Evolutionary conservation across 2,888 invertebrate species (phyloP), one percentile per base, ranked within the genome.

Genomic region (Heteromurus nitidus): DNA sequence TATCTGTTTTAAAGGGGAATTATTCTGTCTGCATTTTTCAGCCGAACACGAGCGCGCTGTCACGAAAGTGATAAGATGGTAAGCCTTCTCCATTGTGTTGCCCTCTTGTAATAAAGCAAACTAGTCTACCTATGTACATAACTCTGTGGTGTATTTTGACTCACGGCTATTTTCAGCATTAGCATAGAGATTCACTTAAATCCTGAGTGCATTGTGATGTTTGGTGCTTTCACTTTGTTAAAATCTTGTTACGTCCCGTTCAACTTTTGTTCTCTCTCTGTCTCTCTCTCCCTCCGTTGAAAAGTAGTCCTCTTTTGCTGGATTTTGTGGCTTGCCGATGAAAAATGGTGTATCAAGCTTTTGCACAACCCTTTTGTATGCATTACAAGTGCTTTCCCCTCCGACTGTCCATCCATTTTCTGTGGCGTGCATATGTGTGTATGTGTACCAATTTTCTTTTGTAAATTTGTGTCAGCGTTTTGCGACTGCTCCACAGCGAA

Each of bases 201-300:
- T 72, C 65, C 72, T 65, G 53, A 79, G 79, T 79, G 79, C 79
- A 79, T 72, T 79, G 79, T 79, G 79, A 79, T 79, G 79, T 79
- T 79, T 79, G 64, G 36, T 79, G 55, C 65, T 79, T 79, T 79
- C 79, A 79, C 79, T 79, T 79, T 79, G 79, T 79, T 79, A 72
- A 79, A 79, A 79, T 72, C 79, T 65, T 79, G 79, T 79, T 79
- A 79, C 60, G 30, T 62, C 31, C 36, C 53, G 50, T 70, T 64
- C 31, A 77, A 77, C n/a, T 47, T 64, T 53, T 65, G 30, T 60
- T 3, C 65, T 55, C 24, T 60, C 36, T 11, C 26, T n/a, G 13
- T 22, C 30, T 53, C n/a, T 3, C 65, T 55, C 24, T 60, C 36
- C 5, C 26, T n/a, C 20, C 16, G 20, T 53, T 55, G 55, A 47